phyloP scores from a whole-genome alignment of 2,888 invertebrate genomes.

The Ochropleura leucogaster region DNA sequence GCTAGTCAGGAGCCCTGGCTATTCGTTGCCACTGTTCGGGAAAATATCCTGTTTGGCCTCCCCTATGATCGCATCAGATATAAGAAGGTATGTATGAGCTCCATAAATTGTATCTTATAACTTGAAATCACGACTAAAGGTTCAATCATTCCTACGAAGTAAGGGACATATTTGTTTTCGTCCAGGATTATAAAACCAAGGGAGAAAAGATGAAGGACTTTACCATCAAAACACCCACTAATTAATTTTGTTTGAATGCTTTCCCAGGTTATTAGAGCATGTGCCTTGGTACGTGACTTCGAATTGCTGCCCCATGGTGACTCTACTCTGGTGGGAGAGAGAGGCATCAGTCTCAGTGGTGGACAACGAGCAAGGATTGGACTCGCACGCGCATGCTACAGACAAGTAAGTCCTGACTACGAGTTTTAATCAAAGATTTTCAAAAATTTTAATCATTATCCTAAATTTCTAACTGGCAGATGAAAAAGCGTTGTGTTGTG shows the following conservation, averaged over 20 bases:
- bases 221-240: not conserved
- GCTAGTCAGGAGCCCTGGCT: slow-evolving; percentile 96
- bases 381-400: slow-evolving; percentile 94
- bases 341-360: slow-evolving; percentile 94
- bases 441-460: not conserved
- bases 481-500: not conserved
- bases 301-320: slow-evolving; percentile 93
- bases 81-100: slow-evolving; percentile 81
- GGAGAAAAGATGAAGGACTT: not conserved
- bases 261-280: slow-evolving; percentile 89
- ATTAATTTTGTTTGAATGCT: not conserved
- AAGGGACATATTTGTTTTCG: not conserved
- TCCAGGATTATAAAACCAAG: not conserved
- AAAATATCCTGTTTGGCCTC: slow-evolving; percentile 95
- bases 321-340: slow-evolving; percentile 94
- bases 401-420: slow-evolving; percentile 90
- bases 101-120: not conserved
- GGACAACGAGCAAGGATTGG: slow-evolving; percentile 95
- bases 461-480: not conserved
- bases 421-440: not conserved
- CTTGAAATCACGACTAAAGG: not conserved
- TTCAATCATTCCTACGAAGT: not conserved
- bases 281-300: slow-evolving; percentile 93
- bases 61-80: slow-evolving; percentile 89
- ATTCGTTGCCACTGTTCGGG: slow-evolving; percentile 92